Conservation (phyloP, 2,113 vertebrate genomes). For the Litocranius walleri region DNA sequence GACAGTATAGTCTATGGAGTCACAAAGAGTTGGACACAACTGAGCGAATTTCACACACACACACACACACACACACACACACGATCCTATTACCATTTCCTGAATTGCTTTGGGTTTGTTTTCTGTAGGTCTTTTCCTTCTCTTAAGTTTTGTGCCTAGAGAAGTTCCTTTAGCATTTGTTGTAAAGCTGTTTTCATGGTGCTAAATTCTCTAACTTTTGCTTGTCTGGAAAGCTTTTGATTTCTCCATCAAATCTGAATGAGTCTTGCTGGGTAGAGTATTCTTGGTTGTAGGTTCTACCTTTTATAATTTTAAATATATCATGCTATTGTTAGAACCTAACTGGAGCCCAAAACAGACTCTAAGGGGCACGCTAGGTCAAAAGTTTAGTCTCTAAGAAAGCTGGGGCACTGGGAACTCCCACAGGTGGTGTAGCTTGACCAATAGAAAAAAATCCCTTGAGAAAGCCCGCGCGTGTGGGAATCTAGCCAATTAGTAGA, state of each 20-base stretch:
- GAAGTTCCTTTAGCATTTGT: background rate
- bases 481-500: too few relatives aligned
- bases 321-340: too few relatives aligned
- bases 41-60: background rate
- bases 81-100: background rate
- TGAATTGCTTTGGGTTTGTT: background rate
- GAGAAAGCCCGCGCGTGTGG: too few relatives aligned
- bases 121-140: background rate
- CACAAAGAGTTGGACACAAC: rapidly evolving
- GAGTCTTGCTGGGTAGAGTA: background rate
- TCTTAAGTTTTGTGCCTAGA: background rate
- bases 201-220: background rate
- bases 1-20: background rate
- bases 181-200: background rate
- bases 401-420: too few relatives aligned
- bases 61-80: background rate
- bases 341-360: too few relatives aligned
- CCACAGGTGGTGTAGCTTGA: too few relatives aligned
- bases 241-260: background rate
- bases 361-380: too few relatives aligned
- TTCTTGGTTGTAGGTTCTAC: background rate
- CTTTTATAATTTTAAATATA: background rate
- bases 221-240: background rate
- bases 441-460: too few relatives aligned
- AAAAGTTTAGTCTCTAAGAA: too few relatives aligned